Conservation (phyloP, 1,140 invertebrate genomes). For the Dendrolimus kikuchii region DNA sequence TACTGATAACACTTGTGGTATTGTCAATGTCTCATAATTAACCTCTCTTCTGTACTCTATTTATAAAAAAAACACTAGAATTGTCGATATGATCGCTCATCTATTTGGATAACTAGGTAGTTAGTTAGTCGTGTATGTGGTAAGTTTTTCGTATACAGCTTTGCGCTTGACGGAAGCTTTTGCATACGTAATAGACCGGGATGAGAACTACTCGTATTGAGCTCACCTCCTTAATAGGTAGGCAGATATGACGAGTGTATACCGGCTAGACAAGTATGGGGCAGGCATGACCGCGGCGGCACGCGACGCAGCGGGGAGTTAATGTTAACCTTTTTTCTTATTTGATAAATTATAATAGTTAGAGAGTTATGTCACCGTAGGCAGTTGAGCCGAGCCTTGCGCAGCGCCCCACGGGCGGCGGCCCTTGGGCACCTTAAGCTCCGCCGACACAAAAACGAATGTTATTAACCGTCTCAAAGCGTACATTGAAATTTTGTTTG, state of each 20-base stretch:
- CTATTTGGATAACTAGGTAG: too few relatives aligned
- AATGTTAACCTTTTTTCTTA: slow-evolving; percentile 35
- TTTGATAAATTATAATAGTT: slow-evolving; percentile 60
- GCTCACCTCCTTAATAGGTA: slow-evolving; percentile 41
- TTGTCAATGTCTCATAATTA: too few relatives aligned
- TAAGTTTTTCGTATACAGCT: slow-evolving; percentile 14
- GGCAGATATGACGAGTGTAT: slow-evolving; percentile 24
- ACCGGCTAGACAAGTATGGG: slow-evolving; percentile 41
- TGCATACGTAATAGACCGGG: slow-evolving; percentile 32
- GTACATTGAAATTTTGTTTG: slow-evolving; percentile 53
- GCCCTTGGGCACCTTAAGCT: slow-evolving; percentile 33
- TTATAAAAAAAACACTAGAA: not conserved
- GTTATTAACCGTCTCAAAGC: slow-evolving; percentile 39
- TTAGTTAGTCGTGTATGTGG: too few relatives aligned
- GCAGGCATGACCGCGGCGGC: slow-evolving; percentile 19
- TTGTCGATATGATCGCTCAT: not conserved
- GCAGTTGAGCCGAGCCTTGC: not conserved
- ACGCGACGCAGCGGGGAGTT: slow-evolving; percentile 53
- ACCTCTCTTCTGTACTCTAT: too few relatives aligned
- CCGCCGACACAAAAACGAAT: slow-evolving; percentile 21
- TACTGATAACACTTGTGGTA: too few relatives aligned
- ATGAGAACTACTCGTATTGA: slow-evolving; percentile 38
- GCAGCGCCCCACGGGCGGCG: not conserved
- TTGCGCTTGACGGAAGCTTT: slow-evolving; percentile 44
- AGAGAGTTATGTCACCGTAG: slow-evolving; percentile 47